phyloP scores from a whole-genome alignment of 1,140 invertebrate species.

The Amyelois transitella region DNA sequence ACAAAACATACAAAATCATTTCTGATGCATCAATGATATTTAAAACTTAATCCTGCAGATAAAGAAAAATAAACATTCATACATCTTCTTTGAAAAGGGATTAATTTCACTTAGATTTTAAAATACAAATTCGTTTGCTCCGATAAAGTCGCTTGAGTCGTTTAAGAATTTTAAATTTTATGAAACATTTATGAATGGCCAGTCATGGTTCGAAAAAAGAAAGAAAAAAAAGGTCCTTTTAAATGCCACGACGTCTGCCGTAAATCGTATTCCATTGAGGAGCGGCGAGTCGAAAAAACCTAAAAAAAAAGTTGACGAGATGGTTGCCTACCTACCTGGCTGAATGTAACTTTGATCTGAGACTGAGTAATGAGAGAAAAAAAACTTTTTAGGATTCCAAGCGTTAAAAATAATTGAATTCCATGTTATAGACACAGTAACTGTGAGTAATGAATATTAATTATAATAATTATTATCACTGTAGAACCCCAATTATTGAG shows the following conservation, averaged over 20 bases:
- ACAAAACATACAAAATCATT: neutral
- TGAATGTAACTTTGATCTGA: neutral
- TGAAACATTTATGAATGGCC: slow-evolving; percentile 40
- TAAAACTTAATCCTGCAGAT: neutral
- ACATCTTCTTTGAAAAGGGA: neutral
- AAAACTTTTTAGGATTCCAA: too few species aligned
- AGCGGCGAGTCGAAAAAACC: slow-evolving; percentile 23
- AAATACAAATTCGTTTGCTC: neutral
- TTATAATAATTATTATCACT: too few species aligned
- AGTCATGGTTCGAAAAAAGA: slow-evolving; percentile 22
- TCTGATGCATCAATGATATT: neutral
- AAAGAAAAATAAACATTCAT: neutral
- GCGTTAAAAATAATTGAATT: too few species aligned
- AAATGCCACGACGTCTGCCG: slow-evolving; percentile 53
- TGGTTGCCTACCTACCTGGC: slow-evolving; percentile 31
- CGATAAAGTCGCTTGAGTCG: slow-evolving; percentile 1
- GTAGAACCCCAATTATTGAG: too few species aligned
- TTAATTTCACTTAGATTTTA: neutral
- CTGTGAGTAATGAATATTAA: too few species aligned
- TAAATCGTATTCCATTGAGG: slow-evolving; percentile 48
- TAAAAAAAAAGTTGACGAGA: slow-evolving; percentile 40
- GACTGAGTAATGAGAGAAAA: neutral
- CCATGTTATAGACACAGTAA: too few species aligned
- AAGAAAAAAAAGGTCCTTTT: slow-evolving; percentile 32
- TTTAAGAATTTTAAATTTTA: slow-evolving; percentile 8